Percentiles rank a stretch among this genome's conserved stretches.
These are phyloP conservation scores for Pholis gunnellus DNA, from an alignment of 2,113 vertebrate species.

Conservation along the genomic window DNA sequence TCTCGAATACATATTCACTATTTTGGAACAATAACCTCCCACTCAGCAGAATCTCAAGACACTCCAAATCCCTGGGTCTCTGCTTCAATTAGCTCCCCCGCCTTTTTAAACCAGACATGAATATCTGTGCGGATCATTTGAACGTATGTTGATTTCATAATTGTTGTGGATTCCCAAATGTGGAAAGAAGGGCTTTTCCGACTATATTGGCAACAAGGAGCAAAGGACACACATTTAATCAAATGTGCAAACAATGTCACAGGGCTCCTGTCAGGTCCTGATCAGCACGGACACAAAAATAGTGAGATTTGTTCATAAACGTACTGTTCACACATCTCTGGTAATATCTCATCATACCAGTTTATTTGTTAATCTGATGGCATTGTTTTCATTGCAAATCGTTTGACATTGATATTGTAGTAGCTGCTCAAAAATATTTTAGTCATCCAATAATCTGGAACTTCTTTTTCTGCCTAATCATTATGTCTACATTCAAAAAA, in stretches of 20 bases:
- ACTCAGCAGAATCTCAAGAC: constrained; percentile 22
- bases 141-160: constrained; percentile 4
- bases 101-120: neutral
- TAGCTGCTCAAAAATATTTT: neutral
- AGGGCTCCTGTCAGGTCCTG: neutral
- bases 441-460: neutral
- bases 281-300: neutral
- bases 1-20: neutral
- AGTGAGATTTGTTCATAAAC: neutral
- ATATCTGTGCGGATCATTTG: neutral
- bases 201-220: neutral
- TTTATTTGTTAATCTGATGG: neutral
- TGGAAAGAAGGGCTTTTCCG: neutral
- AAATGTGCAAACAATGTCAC: neutral
- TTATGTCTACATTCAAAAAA: neutral
- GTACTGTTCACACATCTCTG: neutral
- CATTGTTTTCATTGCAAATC: neutral
- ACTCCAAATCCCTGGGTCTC: neutral
- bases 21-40: constrained; percentile 36
- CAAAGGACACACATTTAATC: neutral
- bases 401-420: neutral
- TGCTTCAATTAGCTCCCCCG: constrained; percentile 10
- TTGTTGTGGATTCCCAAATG: neutral
- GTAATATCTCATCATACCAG: too few species aligned
- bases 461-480: too few species aligned